Percentiles rank a stretch among this genome's conserved stretches.
Evolutionary conservation across 2,113 vertebrate genomes (phyloP).

Genomic region (Pluvialis apricaria): DNA sequence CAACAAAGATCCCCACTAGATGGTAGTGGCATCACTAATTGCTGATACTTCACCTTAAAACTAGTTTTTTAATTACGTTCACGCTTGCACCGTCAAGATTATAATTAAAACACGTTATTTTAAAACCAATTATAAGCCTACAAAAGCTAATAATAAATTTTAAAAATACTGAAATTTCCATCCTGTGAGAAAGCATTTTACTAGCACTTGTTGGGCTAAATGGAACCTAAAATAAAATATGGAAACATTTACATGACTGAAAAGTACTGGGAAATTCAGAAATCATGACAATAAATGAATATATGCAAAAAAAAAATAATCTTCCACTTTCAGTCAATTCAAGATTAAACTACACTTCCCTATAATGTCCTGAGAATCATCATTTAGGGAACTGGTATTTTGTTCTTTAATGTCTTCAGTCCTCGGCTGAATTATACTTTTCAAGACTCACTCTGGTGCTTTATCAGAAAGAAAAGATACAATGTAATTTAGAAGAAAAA

Average conservation of each 20-base stretch:
- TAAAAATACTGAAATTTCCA: background rate
- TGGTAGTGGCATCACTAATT: conserved; percentile 11
- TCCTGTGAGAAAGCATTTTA: background rate
- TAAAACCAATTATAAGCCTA: background rate
- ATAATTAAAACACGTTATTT: background rate
- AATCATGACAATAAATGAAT: background rate
- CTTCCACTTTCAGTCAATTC: background rate
- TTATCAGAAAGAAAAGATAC: background rate
- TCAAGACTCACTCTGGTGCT: background rate
- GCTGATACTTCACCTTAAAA: background rate
- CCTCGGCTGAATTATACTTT: background rate
- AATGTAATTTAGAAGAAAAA: background rate
- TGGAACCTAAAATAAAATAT: background rate
- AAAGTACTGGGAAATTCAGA: background rate
- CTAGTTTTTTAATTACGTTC: background rate
- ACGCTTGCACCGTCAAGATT: background rate
- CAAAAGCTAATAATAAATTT: background rate
- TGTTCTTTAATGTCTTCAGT: background rate
- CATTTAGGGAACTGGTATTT: background rate
- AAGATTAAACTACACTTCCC: background rate
- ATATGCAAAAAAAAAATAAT: background rate
- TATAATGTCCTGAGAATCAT: background rate
- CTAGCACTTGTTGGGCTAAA: background rate
- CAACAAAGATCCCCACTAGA: background rate
- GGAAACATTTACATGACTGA: background rate